Evolutionary conservation across 2,113 vertebrate genomes (phyloP).

Genomic region (Apeltes quadracus): DNA sequence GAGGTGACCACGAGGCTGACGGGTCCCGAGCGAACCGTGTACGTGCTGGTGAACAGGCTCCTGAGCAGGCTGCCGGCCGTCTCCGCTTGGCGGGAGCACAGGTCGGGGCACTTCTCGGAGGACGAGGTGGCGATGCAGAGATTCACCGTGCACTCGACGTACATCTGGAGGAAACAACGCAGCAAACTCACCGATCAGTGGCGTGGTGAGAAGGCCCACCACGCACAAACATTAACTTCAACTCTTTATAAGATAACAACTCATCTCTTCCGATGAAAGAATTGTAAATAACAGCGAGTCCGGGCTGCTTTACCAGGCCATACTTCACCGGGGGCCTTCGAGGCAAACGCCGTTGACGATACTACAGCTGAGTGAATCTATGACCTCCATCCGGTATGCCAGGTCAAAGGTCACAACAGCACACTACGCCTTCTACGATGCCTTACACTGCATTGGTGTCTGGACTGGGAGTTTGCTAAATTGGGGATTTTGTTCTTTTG

Average conservation of each 20-base stretch:
- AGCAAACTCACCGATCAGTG: neutral
- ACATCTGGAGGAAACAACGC: conserved; percentile 62
- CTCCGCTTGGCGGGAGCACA: neutral
- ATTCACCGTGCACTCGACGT: conserved; percentile 61
- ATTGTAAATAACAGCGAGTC: neutral
- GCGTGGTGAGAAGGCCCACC: neutral
- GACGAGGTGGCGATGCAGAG: conserved; percentile 68
- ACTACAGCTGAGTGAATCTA: too few species aligned
- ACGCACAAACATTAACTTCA: neutral
- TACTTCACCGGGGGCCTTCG: neutral
- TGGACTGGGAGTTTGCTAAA: too few species aligned
- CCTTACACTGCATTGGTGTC: too few species aligned
- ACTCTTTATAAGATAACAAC: neutral
- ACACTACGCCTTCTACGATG: too few species aligned
- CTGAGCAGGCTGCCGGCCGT: too few species aligned
- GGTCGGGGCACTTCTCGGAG: conserved; percentile 54
- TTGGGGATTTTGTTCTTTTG: too few species aligned
- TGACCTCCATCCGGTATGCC: too few species aligned
- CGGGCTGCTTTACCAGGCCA: neutral
- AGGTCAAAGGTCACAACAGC: too few species aligned
- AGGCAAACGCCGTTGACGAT: neutral
- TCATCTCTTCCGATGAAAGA: neutral
- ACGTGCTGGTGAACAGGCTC: conserved; percentile 38
- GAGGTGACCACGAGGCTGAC: conserved; percentile 53
- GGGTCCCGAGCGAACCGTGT: conserved; percentile 55